These are phyloP conservation scores for Marisa cornuarietis DNA, from an alignment of 1,140 invertebrate species.

Conservation along the genomic window DNA sequence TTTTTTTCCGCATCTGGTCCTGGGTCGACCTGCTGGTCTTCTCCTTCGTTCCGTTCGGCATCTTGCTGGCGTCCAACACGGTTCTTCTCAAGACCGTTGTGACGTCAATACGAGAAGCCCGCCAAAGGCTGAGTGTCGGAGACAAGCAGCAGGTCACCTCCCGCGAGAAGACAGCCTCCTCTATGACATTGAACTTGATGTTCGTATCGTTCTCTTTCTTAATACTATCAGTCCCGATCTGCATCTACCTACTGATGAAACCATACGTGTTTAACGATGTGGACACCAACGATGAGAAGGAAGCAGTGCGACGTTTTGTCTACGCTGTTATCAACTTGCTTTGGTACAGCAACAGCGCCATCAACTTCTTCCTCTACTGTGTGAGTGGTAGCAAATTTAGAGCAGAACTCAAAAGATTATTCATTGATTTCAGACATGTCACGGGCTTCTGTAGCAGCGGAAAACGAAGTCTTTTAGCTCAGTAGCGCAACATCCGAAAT, in stretches of 20 bases:
- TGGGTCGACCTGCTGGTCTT: conserved; percentile 1
- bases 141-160: not conserved
- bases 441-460: no score
- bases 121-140: not conserved
- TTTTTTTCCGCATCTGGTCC: not conserved
- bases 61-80: not conserved
- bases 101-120: not conserved
- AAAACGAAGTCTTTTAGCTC: no score
- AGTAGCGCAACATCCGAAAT: no score
- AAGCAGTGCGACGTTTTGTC: not conserved
- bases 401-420: not conserved
- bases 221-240: not conserved
- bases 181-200: not conserved
- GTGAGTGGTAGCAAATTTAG: not conserved
- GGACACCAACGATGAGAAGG: not conserved
- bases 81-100: not conserved
- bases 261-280: no score
- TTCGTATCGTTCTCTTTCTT: not conserved
- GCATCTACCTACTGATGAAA: not conserved
- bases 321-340: not conserved
- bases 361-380: conserved; percentile 13
- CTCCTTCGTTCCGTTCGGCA: not conserved
- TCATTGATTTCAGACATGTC: no score
- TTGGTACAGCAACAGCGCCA: not conserved
- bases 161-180: not conserved